Evolutionary conservation across 2,113 vertebrate species (phyloP).

Genomic region (Sula dactylatra): DNA sequence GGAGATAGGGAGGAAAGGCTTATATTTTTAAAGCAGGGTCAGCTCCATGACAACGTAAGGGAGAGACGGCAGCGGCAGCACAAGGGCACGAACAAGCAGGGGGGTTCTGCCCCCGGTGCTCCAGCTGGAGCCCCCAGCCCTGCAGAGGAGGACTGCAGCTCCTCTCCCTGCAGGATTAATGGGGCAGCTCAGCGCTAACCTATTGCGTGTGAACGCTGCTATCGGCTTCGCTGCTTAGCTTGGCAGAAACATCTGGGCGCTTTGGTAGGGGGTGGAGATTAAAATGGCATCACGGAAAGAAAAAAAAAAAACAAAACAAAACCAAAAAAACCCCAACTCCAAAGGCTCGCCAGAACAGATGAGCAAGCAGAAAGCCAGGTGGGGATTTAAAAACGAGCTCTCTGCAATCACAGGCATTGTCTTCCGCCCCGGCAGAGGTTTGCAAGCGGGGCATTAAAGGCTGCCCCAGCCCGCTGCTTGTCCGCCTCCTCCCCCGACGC

Average conservation of each 20-base stretch:
- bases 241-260: not conserved
- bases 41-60: accelerated
- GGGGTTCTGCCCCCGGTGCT: accelerated
- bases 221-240: not conserved
- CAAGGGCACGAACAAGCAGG: not conserved
- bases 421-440: not conserved
- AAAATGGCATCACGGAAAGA: not conserved
- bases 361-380: not conserved
- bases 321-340: too few relatives aligned
- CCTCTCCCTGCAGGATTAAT: not conserved
- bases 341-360: not conserved
- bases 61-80: not conserved
- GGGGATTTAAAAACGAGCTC: not conserved
- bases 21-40: accelerated
- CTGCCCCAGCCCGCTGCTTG: not conserved
- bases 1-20: too few relatives aligned
- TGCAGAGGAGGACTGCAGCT: too few relatives aligned
- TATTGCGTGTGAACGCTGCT: not conserved
- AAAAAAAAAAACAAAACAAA: too few relatives aligned
- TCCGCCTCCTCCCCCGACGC: not conserved
- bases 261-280: not conserved
- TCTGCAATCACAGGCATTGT: not conserved
- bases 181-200: not conserved
- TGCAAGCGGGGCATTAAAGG: too few relatives aligned
- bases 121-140: not conserved